These are phyloP conservation scores for Villa cingulata DNA, from an alignment of 2,888 invertebrate genomes.

Conservation along the genomic window DNA sequence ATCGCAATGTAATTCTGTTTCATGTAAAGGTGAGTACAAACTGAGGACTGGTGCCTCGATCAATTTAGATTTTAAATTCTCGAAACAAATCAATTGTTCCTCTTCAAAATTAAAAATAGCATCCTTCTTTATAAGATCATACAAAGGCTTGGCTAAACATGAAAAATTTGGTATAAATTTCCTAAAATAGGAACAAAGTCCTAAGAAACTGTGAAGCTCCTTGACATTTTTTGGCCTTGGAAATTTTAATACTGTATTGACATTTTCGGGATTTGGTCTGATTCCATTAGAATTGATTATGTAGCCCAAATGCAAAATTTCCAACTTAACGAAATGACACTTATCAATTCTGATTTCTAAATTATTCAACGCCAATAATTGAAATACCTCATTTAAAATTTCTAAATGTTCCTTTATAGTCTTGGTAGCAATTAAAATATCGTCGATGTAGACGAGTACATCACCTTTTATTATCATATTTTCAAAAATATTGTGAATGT, in stretches of 20 bases:
- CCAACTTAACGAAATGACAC: too few relatives aligned
- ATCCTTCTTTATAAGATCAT: neutral
- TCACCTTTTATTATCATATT: slow-evolving; percentile 6
- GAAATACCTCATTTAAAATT: neutral
- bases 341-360: too few relatives aligned
- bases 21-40: neutral
- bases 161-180: neutral
- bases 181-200: neutral
- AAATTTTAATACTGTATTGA: neutral
- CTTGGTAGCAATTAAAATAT: slow-evolving; percentile 13
- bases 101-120: neutral
- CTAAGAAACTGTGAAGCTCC: neutral
- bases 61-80: neutral
- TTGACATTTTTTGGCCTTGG: neutral
- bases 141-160: neutral
- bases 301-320: too few relatives aligned
- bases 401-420: slow-evolving; percentile 10
- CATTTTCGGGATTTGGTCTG: neutral
- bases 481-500: slow-evolving; percentile 9
- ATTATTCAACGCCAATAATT: too few relatives aligned
- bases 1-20: too few relatives aligned
- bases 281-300: neutral
- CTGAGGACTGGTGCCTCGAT: neutral
- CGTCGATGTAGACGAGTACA: slow-evolving; percentile 15
- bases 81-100: neutral